Evolutionary conservation across 2,113 vertebrate genomes (phyloP).

Genomic region (Crotalus horridus): DNA sequence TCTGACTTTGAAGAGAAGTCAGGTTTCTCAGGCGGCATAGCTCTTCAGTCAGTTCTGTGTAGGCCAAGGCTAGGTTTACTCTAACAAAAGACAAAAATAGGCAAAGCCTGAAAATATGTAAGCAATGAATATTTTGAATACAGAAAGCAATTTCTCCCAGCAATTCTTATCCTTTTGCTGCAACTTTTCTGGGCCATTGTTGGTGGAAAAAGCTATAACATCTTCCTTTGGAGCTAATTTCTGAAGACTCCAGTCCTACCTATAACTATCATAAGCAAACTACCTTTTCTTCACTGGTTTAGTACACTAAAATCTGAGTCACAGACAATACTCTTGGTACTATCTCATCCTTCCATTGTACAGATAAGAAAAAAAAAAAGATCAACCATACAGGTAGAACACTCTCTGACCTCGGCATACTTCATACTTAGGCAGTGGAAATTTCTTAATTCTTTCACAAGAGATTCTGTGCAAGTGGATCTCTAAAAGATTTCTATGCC

Average conservation of each 20-base stretch:
- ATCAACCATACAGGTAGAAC: neutral
- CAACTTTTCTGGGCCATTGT: neutral
- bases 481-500: neutral
- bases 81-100: constrained; percentile 55
- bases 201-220: neutral
- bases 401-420: neutral
- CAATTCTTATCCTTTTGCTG: neutral
- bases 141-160: neutral
- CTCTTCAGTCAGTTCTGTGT: constrained; percentile 94
- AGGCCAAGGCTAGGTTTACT: constrained; percentile 94
- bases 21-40: constrained; percentile 84
- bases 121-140: neutral
- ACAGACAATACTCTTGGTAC: neutral
- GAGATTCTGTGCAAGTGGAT: neutral
- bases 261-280: neutral
- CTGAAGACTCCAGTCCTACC: neutral
- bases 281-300: neutral
- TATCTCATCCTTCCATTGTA: neutral
- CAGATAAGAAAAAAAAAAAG: too few species aligned
- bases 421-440: neutral
- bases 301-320: neutral
- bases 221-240: neutral
- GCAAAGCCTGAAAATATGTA: neutral
- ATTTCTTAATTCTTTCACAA: neutral
- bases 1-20: constrained; percentile 89